phyloP scores from a whole-genome alignment of 2,888 invertebrate genomes.

The Noctua fimbriata region DNA sequence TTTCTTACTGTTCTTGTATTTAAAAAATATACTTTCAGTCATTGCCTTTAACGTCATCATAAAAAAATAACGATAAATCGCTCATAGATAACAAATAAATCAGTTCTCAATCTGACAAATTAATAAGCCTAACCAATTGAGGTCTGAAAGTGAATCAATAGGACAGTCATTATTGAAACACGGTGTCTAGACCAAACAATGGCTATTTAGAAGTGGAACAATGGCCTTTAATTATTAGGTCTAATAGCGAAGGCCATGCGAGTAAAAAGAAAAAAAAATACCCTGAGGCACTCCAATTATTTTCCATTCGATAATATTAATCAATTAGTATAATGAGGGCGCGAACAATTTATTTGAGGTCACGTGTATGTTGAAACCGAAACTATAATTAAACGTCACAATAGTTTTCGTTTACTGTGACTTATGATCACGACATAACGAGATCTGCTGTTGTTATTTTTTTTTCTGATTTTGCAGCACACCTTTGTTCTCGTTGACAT shows the following conservation, averaged over 20 bases:
- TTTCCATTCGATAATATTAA: slow-evolving; percentile 68
- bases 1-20: slow-evolving; percentile 12
- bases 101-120: slow-evolving; percentile 9
- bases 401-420: slow-evolving; percentile 67
- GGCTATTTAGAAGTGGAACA: slow-evolving; percentile 55
- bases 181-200: slow-evolving; percentile 58
- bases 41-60: not conserved
- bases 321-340: slow-evolving; percentile 72
- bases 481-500: not conserved
- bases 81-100: not conserved
- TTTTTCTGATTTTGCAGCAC: not conserved
- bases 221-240: slow-evolving; percentile 45
- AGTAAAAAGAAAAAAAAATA: slow-evolving; percentile 51
- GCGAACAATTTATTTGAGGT: slow-evolving; percentile 66
- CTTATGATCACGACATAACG: slow-evolving; percentile 57
- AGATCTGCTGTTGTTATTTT: not conserved
- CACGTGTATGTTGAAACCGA: slow-evolving; percentile 62
- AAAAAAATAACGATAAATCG: not conserved
- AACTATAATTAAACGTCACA: slow-evolving; percentile 69
- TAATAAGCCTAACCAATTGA: slow-evolving; percentile 8
- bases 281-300: slow-evolving; percentile 63
- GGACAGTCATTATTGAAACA: slow-evolving; percentile 24
- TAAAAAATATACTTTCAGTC: not conserved
- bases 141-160: slow-evolving; percentile 40
- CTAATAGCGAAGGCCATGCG: slow-evolving; percentile 49